Evolutionary conservation across 2,888 invertebrate genomes (phyloP).

Genomic region (Tipula lateralis): DNA sequence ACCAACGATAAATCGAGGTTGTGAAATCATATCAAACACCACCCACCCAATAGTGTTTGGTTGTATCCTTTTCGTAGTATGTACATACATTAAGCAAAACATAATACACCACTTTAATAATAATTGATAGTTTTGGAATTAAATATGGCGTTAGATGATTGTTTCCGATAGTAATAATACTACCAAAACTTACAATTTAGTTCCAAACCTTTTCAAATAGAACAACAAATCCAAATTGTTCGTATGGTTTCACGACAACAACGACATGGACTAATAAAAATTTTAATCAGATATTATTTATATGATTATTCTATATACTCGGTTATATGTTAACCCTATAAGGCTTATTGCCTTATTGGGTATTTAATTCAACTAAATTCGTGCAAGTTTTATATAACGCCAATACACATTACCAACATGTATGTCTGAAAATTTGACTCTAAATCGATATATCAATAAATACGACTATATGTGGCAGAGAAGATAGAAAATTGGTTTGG

Average conservation of each 20-base stretch:
- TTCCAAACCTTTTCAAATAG: not conserved
- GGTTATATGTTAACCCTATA: not conserved
- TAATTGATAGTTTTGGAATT: not conserved
- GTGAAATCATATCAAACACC: not conserved
- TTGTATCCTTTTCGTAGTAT: not conserved
- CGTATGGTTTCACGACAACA: not conserved
- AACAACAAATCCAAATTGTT: not conserved
- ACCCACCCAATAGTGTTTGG: not conserved
- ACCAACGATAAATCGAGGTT: not conserved
- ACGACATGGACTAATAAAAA: not conserved
- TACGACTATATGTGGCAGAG: not conserved
- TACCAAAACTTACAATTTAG: too few species aligned
- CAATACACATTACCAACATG: not conserved
- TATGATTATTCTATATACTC: not conserved
- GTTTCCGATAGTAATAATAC: not conserved
- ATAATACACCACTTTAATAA: too few species aligned
- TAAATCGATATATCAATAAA: not conserved
- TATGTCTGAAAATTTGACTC: not conserved
- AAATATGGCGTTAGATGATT: not conserved
- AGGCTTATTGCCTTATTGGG: not conserved
- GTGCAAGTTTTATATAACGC: too few species aligned
- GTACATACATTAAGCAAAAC: too few species aligned
- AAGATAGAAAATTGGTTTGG: not conserved
- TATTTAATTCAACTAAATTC: too few species aligned
- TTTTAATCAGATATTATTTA: not conserved